Percentiles rank a stretch among this genome's conserved stretches.
Conservation (phyloP, 2,888 invertebrate species). For the Priocnemis perturbator region DNA sequence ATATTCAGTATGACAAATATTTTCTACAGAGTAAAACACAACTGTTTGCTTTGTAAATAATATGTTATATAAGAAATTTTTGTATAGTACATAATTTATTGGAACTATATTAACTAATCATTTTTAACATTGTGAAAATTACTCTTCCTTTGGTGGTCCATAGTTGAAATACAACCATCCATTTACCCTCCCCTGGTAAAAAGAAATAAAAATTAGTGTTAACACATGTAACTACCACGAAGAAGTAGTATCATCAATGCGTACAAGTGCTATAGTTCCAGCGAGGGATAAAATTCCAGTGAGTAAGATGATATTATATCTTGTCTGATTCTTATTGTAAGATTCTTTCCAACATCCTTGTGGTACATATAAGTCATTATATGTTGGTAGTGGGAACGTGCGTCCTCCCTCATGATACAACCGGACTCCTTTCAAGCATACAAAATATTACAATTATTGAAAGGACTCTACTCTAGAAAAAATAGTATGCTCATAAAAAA, state of each 20-base stretch:
- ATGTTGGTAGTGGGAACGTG: constrained; percentile 74
- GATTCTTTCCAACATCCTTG: constrained; percentile 86
- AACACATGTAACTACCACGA: no score
- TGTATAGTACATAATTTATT: not conserved
- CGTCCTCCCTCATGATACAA: constrained; percentile 38
- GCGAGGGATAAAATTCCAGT: constrained; percentile 76
- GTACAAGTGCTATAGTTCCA: constrained; percentile 76
- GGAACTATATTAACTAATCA: not conserved
- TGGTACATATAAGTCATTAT: constrained; percentile 88
- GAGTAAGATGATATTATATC: constrained; percentile 82
- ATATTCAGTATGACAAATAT: no score
- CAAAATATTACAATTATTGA: no score
- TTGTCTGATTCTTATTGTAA: constrained; percentile 81
- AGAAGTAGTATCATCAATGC: no score
- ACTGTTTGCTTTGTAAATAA: no score
- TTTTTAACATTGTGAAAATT: not conserved
- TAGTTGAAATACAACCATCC: no score
- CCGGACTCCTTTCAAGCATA: constrained; percentile 47
- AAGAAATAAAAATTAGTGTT: no score
- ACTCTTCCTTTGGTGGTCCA: not conserved
- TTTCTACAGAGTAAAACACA: no score
- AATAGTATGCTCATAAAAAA: no score
- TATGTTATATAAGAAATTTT: not conserved
- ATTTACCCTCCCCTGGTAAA: no score
- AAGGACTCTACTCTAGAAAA: no score